Percentiles rank a stretch among this genome's conserved stretches.
phyloP scores from a whole-genome alignment of 1,140 invertebrate genomes.

The Drusus annulatus region DNA sequence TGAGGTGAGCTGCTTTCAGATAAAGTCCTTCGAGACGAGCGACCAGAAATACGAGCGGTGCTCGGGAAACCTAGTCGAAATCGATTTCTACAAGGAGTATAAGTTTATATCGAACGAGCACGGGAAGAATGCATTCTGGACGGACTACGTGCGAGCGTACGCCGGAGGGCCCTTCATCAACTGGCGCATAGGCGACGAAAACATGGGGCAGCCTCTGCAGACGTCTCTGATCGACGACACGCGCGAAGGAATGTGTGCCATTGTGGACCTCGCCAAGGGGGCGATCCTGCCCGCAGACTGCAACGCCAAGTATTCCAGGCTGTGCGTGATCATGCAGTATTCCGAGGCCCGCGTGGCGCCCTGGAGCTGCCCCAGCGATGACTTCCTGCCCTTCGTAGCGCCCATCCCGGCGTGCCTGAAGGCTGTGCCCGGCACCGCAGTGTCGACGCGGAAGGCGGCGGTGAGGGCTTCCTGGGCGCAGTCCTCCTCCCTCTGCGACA shows the following conservation, averaged over 20 bases:
- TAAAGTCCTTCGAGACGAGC: conserved; percentile 64
- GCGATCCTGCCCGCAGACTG: conserved; percentile 64
- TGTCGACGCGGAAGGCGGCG: conserved; percentile 60
- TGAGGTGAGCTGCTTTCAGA: conserved; percentile 59
- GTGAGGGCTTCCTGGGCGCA: conserved; percentile 66
- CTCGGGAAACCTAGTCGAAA: conserved; percentile 63
- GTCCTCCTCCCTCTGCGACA: conserved; percentile 63
- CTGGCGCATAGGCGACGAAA: conserved; percentile 61
- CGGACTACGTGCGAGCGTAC: conserved; percentile 65
- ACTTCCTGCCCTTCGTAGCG: conserved; percentile 62
- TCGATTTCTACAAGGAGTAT: conserved; percentile 60
- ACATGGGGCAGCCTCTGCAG: conserved; percentile 43
- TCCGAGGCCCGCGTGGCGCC: conserved; percentile 50
- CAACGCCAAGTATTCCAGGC: conserved; percentile 64
- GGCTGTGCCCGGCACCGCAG: conserved; percentile 54
- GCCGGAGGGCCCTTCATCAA: conserved; percentile 66
- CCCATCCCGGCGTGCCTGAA: conserved; percentile 63
- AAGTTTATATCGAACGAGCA: conserved; percentile 60
- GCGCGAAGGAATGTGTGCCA: conserved; percentile 59
- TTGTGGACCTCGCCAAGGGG: conserved; percentile 57
- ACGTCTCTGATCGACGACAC: neutral
- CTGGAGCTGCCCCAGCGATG: conserved; percentile 48
- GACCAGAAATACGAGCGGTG: conserved; percentile 63
- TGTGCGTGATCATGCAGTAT: conserved; percentile 66
- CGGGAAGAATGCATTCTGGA: conserved; percentile 63